Base-by-base conservation (phyloP, 2,113 vertebrate species). In the Australoheros scitulus region DNA sequence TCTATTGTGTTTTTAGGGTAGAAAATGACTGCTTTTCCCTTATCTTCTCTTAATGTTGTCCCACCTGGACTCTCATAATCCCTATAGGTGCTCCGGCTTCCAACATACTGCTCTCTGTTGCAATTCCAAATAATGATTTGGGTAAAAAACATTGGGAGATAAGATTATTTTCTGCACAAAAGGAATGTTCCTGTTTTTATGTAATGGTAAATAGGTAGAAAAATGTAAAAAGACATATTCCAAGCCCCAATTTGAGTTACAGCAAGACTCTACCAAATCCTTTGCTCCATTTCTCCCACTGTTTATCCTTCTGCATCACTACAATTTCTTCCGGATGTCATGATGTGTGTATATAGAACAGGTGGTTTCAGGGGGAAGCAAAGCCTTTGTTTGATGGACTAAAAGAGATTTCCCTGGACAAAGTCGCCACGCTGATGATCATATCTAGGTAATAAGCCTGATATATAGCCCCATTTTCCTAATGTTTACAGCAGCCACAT, bases 1-100 rank as follows among this genome's bases (percentile, higher is more conserved):
- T 89, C 83, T 79, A 74, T 85, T 85, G 80, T 84, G 86, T 87
- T 94, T 94, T 94, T 93, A 93, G 94, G 94, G 95, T 95, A 96
- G 95, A 91, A 96, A 95, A 94, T 74, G 61, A 50, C 78, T 84
- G 87, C 82, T 86, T 90, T 77, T 83, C 58, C 76, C 92, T 95
- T 95, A 96, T 96, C 95, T 91, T 43, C 17, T 63, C 61, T 22
- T 90, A 80, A 89, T 91, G 92, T 80, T 84, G 89, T 88, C 82
- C 88, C 87, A 81, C 82, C 88, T 90, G 77, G 36, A 77, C 78
- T 70, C 29, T 84, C 79, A 47, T 85, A 91, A 94, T 91, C 88
- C 89, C 70, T n/a, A 17, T 52, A 38, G 61, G 34, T 58, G 47
- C 77, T 77, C 79, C n/a, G 59, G 55, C 29, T 75, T 79, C 29